Evolutionary conservation across 2,113 vertebrate genomes (phyloP).

Genomic region (Toxotes chatareus): DNA sequence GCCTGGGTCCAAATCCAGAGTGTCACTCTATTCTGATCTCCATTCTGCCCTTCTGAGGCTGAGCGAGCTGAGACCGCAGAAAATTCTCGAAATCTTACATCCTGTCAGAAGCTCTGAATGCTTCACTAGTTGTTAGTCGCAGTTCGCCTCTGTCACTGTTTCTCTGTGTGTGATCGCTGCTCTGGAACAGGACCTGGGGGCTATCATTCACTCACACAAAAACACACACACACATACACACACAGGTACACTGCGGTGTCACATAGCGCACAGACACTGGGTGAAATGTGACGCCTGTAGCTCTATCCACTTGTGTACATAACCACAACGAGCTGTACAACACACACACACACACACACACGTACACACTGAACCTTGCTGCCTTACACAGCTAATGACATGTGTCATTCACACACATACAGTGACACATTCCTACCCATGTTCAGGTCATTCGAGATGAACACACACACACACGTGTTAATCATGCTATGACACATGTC

Average conservation of each 20-base stretch:
- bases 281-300: slow-evolving; percentile 69
- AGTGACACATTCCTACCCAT: slow-evolving; percentile 49
- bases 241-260: slow-evolving; percentile 65
- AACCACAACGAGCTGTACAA: slow-evolving; percentile 56
- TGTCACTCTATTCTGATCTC: slow-evolving; percentile 59
- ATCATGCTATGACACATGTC: slow-evolving; percentile 46
- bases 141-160: slow-evolving; percentile 54
- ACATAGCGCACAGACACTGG: slow-evolving; percentile 59
- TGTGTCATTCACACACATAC: slow-evolving; percentile 58
- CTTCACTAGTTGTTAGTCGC: slow-evolving; percentile 66
- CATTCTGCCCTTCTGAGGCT: slow-evolving; percentile 32
- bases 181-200: slow-evolving; percentile 80
- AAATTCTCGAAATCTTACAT: slow-evolving; percentile 59
- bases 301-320: slow-evolving; percentile 62
- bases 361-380: slow-evolving; percentile 36
- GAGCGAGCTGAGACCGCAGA: slow-evolving; percentile 40
- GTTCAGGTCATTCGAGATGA: slow-evolving; percentile 52
- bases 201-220: slow-evolving; percentile 71
- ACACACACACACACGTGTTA: slow-evolving; percentile 25
- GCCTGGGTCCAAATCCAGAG: slow-evolving; percentile 34
- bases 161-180: slow-evolving; percentile 61
- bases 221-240: slow-evolving; percentile 43
- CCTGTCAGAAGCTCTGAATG: slow-evolving; percentile 65
- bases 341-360: slow-evolving; percentile 6
- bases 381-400: slow-evolving; percentile 59